A percentile compares a stretch with the other conserved stretches of the same genome.
phyloP scores from a whole-genome alignment of 1,140 invertebrate species.

The Oscheius sp. region DNA sequence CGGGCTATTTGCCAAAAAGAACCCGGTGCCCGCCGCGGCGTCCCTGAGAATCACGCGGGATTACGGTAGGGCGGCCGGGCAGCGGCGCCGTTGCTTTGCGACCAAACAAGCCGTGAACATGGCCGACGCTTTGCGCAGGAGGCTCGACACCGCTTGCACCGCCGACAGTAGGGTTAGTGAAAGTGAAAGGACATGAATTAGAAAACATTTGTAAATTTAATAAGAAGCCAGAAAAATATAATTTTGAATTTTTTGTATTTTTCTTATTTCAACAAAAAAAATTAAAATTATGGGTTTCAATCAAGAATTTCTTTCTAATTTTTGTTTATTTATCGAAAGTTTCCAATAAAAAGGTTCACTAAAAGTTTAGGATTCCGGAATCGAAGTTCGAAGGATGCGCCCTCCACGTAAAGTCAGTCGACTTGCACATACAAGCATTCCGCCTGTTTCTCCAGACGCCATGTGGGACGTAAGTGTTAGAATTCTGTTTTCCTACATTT shows the following conservation, averaged over 20 bases:
- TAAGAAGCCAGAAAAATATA: neutral
- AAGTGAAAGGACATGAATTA: neutral
- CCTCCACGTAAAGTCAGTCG: neutral
- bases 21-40: neutral
- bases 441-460: neutral
- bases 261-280: too few species aligned
- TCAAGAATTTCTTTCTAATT: too few species aligned
- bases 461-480: neutral
- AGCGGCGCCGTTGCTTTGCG: neutral
- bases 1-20: conserved; percentile 7
- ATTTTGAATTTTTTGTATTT: too few species aligned
- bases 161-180: neutral
- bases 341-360: too few species aligned
- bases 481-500: too few species aligned
- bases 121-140: neutral
- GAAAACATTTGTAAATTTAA: neutral
- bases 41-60: neutral
- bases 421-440: neutral
- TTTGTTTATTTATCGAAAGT: too few species aligned
- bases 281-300: too few species aligned
- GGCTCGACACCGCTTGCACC: neutral
- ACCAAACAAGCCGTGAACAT: neutral
- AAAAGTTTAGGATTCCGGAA: neutral
- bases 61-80: neutral
- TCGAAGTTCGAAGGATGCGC: neutral